These are phyloP conservation scores for Mobula birostris DNA, from an alignment of 2,113 vertebrate species.

Conservation along the genomic window DNA sequence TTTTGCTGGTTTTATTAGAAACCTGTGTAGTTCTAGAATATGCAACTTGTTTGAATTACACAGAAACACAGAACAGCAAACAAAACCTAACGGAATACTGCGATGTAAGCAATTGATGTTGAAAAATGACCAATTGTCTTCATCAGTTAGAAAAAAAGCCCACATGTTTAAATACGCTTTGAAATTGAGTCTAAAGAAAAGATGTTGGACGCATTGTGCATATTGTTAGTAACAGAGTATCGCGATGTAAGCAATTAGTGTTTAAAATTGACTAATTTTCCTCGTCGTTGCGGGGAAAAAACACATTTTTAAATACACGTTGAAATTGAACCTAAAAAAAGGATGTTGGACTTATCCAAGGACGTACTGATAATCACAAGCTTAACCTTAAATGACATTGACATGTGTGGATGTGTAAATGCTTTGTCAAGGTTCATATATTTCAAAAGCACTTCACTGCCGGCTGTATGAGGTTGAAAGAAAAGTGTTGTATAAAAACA, in stretches of 20 bases:
- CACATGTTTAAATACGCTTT: neutral
- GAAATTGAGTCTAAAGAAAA: neutral
- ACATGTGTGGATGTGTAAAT: neutral
- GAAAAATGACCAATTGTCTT: neutral
- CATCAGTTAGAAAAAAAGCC: too few relatives aligned
- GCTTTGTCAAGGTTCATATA: neutral
- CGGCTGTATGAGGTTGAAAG: neutral
- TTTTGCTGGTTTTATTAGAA: neutral
- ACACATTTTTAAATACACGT: neutral
- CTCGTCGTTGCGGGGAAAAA: neutral
- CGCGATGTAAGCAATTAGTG: neutral
- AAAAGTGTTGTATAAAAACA: neutral
- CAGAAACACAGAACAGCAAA: neutral
- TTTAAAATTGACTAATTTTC: neutral
- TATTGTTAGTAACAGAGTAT: neutral
- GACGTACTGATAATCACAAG: neutral
- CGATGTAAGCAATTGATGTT: neutral
- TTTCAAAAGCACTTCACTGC: neutral
- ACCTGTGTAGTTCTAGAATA: neutral
- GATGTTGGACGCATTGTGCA: neutral
- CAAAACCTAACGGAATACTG: neutral
- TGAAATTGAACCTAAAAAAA: neutral
- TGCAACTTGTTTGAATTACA: neutral
- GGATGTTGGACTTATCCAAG: neutral
- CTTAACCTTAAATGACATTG: neutral